Conservation (phyloP, 2,888 invertebrate species). For the Hololepta plana region DNA sequence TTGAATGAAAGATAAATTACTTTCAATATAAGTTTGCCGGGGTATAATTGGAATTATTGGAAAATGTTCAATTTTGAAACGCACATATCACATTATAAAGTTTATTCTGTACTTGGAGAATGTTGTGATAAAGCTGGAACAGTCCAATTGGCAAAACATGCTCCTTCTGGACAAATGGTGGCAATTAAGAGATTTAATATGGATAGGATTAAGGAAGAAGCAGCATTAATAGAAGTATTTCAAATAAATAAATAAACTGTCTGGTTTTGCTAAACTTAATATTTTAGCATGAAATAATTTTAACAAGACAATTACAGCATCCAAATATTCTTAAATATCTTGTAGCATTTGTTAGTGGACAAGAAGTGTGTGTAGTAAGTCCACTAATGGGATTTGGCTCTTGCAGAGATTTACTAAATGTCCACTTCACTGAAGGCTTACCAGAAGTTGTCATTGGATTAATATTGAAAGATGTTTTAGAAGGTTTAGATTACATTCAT, state of each 20-base stretch:
- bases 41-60: constrained; percentile 12
- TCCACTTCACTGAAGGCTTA: constrained; percentile 59
- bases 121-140: constrained; percentile 52
- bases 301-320: constrained; percentile 61
- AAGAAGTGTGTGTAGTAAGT: constrained; percentile 60
- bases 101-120: constrained; percentile 46
- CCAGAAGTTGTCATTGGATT: constrained; percentile 67
- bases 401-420: constrained; percentile 57
- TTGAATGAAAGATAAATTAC: too few relatives aligned
- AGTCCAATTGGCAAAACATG: constrained; percentile 51
- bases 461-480: constrained; percentile 59
- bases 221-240: constrained; percentile 35
- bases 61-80: constrained; percentile 26
- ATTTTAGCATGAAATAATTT: constrained; percentile 58
- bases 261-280: constrained; percentile 8
- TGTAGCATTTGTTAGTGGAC: constrained; percentile 59
- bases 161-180: constrained; percentile 44
- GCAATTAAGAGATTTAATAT: constrained; percentile 61
- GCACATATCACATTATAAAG: constrained; percentile 43
- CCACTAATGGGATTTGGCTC: constrained; percentile 77
- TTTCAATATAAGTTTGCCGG: too few relatives aligned
- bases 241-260: constrained; percentile 1
- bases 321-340: constrained; percentile 58
- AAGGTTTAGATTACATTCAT: constrained; percentile 72
- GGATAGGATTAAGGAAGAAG: constrained; percentile 47